These are phyloP conservation scores for Trichacis sp. DNA, from an alignment of 2,888 invertebrate genomes.

Conservation along the genomic window DNA sequence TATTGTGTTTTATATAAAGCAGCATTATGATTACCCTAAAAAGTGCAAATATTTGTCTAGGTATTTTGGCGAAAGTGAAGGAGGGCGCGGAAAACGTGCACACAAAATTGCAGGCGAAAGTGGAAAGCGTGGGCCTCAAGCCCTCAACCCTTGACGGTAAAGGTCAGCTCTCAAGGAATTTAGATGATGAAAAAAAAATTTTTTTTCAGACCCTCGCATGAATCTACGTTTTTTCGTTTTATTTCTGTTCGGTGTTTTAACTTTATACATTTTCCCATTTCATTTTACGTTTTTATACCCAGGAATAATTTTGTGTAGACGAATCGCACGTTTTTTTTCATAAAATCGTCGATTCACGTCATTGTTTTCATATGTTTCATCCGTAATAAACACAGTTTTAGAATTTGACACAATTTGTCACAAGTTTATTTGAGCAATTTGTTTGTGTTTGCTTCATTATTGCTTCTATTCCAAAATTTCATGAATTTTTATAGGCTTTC, in stretches of 20 bases:
- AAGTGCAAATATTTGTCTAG: conserved; percentile 69
- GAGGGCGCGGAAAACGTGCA: conserved; percentile 95
- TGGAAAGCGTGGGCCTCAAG: conserved; percentile 80
- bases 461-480: no score
- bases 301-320: no score
- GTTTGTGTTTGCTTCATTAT: no score
- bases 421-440: no score
- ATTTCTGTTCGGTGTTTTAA: neutral
- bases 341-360: no score
- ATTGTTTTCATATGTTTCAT: no score
- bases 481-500: no score
- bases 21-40: neutral
- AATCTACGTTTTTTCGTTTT: conserved; percentile 17
- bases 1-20: no score
- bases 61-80: conserved; percentile 94
- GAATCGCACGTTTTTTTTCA: no score
- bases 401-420: no score
- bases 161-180: conserved; percentile 60
- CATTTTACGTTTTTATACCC: neutral
- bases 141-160: conserved; percentile 67
- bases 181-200: conserved; percentile 5
- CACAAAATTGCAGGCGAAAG: conserved; percentile 92
- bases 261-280: neutral
- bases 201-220: conserved; percentile 47
- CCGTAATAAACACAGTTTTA: no score